Conservation (phyloP, 2,113 vertebrate species). For the Cynopterus brachyotis region DNA sequence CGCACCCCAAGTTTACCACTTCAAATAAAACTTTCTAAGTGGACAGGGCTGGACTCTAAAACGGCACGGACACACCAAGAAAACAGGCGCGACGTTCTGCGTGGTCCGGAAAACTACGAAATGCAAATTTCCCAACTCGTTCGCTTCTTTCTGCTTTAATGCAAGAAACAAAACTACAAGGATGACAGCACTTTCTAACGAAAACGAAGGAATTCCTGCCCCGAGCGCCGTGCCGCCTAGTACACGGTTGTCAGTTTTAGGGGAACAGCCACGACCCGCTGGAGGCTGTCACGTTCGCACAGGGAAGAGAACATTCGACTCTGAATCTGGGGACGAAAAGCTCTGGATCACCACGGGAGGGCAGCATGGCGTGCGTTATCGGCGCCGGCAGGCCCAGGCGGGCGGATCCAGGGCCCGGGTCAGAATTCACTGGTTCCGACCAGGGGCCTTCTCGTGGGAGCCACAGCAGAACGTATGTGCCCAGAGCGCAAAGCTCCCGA, state of each 20-base stretch:
- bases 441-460: background rate
- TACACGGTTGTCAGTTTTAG: background rate
- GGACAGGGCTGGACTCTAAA: background rate
- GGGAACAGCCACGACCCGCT: background rate
- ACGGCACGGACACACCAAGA: background rate
- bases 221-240: no score
- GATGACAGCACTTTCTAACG: background rate
- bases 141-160: background rate
- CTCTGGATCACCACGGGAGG: background rate
- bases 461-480: accelerated
- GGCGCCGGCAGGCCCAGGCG: accelerated
- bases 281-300: no score
- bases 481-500: background rate
- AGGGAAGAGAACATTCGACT: background rate
- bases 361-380: accelerated
- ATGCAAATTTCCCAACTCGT: background rate
- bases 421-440: background rate
- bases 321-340: background rate
- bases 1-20: background rate
- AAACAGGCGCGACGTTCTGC: background rate
- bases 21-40: background rate
- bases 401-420: background rate
- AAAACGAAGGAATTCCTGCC: background rate
- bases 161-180: background rate
- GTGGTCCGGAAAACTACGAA: background rate